phyloP scores from a whole-genome alignment of 2,113 vertebrate species.

The human region DNA sequence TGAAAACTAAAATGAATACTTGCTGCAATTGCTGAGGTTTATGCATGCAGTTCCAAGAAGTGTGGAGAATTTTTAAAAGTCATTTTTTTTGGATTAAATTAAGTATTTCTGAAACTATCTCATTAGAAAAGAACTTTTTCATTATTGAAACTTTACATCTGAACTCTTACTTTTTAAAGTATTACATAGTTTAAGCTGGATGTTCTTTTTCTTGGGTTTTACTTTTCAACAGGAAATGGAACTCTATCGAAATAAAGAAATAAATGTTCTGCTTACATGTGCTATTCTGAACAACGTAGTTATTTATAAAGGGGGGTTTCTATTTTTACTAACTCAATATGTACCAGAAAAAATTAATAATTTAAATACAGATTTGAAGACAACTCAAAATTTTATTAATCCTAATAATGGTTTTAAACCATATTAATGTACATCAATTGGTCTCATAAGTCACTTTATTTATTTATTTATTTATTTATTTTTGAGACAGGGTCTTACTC shows the following conservation, averaged over 20 bases:
- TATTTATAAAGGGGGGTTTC: slow-evolving; percentile 15
- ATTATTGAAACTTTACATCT: slow-evolving; percentile 29
- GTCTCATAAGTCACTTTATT: neutral
- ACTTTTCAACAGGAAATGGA: slow-evolving; percentile 42
- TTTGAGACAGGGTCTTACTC: too few relatives aligned
- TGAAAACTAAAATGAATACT: slow-evolving; percentile 51
- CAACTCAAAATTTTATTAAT: slow-evolving; percentile 32
- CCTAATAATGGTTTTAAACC: neutral
- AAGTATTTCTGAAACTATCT: slow-evolving; percentile 47
- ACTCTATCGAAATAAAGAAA: slow-evolving; percentile 20
- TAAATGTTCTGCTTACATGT: neutral
- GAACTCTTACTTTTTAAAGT: slow-evolving; percentile 25
- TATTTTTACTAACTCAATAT: neutral
- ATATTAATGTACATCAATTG: neutral
- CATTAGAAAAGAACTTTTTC: slow-evolving; percentile 49
- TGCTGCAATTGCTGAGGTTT: slow-evolving; percentile 16
- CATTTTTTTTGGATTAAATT: slow-evolving; percentile 42
- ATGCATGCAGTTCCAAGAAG: slow-evolving; percentile 12
- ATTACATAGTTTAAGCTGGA: neutral
- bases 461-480: too few relatives aligned
- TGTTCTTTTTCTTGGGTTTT: slow-evolving; percentile 26
- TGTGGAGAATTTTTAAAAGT: slow-evolving; percentile 38
- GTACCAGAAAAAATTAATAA: slow-evolving; percentile 12
- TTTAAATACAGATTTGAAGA: neutral
- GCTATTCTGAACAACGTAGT: slow-evolving; percentile 4